Conservation (phyloP, 2,888 invertebrate species). For the Eupithecia exiguata region DNA sequence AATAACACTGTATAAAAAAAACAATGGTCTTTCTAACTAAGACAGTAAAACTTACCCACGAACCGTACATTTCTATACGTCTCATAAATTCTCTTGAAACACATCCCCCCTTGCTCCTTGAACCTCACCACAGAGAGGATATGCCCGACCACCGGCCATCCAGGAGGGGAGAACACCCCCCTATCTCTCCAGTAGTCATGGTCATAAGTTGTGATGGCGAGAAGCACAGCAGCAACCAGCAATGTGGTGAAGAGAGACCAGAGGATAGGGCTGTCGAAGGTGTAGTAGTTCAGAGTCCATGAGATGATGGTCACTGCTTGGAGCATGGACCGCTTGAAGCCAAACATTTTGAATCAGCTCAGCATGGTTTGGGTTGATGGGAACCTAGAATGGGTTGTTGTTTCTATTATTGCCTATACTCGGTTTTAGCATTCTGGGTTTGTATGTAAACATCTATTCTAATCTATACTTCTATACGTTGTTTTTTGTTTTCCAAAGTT, state of each 20-base stretch:
- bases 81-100: conserved; percentile 75
- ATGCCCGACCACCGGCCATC: conserved; percentile 74
- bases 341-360: conserved; percentile 66
- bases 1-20: no score
- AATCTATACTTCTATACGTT: no score
- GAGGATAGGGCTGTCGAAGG: conserved; percentile 59
- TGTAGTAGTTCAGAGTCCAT: conserved; percentile 65
- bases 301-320: conserved; percentile 58
- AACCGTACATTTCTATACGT: conserved; percentile 65
- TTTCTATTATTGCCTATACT: neutral
- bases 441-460: neutral
- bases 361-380: conserved; percentile 48
- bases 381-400: conserved; percentile 20
- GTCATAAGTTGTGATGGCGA: conserved; percentile 70
- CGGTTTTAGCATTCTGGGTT: neutral
- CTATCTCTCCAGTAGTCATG: conserved; percentile 73
- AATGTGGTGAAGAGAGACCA: conserved; percentile 58
- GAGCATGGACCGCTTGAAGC: conserved; percentile 67
- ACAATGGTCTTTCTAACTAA: no score
- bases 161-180: conserved; percentile 74
- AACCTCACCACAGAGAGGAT: conserved; percentile 70
- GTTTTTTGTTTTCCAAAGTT: no score
- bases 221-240: conserved; percentile 49
- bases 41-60: conserved; percentile 64
- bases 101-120: conserved; percentile 76